Evolutionary conservation across 2,888 invertebrate species (phyloP).

Genomic region (Malthinus flaveolus): DNA sequence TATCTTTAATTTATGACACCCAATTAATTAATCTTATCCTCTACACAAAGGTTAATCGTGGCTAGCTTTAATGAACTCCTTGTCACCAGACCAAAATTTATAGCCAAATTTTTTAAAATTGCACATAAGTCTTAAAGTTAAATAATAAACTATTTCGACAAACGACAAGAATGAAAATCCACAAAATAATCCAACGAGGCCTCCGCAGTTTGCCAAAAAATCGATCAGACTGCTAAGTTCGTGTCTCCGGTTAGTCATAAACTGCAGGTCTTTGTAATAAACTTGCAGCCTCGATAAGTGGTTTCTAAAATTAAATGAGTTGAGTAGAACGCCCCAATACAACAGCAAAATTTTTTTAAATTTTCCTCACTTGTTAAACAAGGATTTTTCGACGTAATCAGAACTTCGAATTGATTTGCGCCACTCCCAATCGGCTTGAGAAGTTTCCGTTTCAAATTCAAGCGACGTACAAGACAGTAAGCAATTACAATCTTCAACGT

Average conservation of each 20-base stretch:
- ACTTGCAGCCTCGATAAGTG: constrained; percentile 61
- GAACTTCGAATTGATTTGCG: not conserved
- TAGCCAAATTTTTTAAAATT: constrained; percentile 56
- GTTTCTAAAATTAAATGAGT: constrained; percentile 32
- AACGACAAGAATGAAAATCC: constrained; percentile 67
- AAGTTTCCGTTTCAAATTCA: not conserved
- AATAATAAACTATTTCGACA: constrained; percentile 64
- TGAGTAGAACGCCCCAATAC: too few species aligned
- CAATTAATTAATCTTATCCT: not conserved
- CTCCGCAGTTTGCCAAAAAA: constrained; percentile 62
- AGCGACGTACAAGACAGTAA: not conserved
- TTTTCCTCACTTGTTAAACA: not conserved
- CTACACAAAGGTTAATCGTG: too few species aligned
- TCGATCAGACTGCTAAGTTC: constrained; percentile 62
- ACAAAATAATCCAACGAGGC: constrained; percentile 63
- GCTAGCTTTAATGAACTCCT: not conserved
- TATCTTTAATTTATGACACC: not conserved
- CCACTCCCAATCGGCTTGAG: constrained; percentile 2
- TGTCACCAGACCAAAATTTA: constrained; percentile 47
- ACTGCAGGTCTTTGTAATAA: constrained; percentile 71
- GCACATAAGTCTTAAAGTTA: constrained; percentile 58
- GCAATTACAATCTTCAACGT: not conserved
- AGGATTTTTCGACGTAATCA: not conserved
- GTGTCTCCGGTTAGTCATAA: constrained; percentile 59
- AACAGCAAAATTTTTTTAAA: too few species aligned